Conservation (phyloP, 2,113 vertebrate species). For the Charadrius vociferus region DNA sequence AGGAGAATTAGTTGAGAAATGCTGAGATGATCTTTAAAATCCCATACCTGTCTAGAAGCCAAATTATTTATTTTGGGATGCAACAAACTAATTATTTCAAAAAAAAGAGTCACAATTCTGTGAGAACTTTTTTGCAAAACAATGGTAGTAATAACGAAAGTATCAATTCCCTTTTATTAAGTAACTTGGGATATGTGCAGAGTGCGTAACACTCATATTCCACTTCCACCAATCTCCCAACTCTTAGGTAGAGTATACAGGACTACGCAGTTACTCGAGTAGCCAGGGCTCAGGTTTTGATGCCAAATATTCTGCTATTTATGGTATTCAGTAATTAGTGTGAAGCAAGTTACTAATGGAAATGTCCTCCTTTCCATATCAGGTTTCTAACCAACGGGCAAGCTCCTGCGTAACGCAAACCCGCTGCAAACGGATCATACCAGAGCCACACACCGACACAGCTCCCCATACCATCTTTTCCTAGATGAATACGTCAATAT, state of each 20-base stretch:
- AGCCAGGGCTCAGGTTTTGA: background rate
- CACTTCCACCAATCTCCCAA: background rate
- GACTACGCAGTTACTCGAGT: background rate
- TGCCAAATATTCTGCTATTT: background rate
- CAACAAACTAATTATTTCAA: background rate
- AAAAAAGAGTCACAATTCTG: background rate
- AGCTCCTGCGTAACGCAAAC: background rate
- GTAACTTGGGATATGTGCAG: background rate
- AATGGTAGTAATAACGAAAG: background rate
- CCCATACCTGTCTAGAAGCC: background rate
- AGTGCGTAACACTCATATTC: background rate
- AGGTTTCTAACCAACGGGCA: background rate
- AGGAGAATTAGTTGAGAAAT: background rate
- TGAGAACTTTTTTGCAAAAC: background rate
- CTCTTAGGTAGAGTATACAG: background rate
- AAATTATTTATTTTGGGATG: background rate
- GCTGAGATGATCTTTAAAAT: background rate
- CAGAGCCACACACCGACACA: background rate
- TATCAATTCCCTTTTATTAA: background rate
- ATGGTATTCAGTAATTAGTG: background rate
- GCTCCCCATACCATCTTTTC: background rate
- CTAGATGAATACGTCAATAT: background rate
- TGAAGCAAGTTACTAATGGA: background rate
- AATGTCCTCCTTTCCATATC: background rate
- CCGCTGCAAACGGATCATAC: background rate